A percentile compares a stretch with the other conserved stretches of the same genome.
Conservation (phyloP, 2,113 vertebrate species). For the Cyprinus carpio region DNA sequence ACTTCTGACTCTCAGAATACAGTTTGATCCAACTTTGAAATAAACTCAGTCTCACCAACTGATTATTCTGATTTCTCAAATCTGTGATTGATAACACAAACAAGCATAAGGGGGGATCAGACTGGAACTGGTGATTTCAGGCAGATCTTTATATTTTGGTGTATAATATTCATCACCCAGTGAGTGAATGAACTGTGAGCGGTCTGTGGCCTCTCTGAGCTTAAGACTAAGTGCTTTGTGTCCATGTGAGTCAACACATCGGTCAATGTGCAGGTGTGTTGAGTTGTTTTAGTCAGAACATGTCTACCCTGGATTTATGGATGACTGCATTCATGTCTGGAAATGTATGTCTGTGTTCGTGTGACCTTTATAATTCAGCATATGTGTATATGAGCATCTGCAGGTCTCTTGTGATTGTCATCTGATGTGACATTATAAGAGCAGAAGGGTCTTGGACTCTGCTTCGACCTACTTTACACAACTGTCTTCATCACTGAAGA, state of each 20-base stretch:
- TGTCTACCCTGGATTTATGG: neutral
- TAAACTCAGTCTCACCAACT: neutral
- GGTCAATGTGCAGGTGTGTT: slow-evolving; percentile 34
- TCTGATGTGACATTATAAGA: slow-evolving; percentile 54
- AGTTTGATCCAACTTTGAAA: neutral
- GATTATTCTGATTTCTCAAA: neutral
- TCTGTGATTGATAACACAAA: neutral
- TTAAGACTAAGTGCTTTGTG: neutral
- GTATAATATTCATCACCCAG: neutral
- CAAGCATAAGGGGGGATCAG: neutral
- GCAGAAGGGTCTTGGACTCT: slow-evolving; percentile 22
- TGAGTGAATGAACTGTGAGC: neutral
- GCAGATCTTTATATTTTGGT: neutral
- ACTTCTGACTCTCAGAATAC: neutral
- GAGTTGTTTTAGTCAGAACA: slow-evolving; percentile 30
- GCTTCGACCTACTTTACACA: slow-evolving; percentile 38
- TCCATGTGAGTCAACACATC: neutral
- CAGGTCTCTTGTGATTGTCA: slow-evolving; percentile 1
- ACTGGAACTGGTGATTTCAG: neutral
- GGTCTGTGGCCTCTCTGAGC: neutral
- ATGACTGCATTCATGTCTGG: slow-evolving; percentile 25
- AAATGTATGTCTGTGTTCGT: neutral
- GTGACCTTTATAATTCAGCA: slow-evolving; percentile 5
- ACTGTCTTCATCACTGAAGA: slow-evolving; percentile 23
- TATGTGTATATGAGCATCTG: neutral